phyloP scores from a whole-genome alignment of 2,113 vertebrate genomes.

The Mormoops blainvillei region DNA sequence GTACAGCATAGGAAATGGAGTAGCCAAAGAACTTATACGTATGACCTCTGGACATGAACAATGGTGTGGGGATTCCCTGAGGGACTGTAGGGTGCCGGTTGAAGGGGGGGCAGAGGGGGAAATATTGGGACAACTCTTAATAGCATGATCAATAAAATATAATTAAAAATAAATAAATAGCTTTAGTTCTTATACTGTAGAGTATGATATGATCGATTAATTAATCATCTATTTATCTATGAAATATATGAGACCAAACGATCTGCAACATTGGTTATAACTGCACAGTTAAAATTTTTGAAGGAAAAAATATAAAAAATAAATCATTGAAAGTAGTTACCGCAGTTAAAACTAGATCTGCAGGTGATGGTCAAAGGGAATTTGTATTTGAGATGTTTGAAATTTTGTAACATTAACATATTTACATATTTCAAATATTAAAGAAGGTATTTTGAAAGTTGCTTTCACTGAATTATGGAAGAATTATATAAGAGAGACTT shows the following conservation, averaged over 20 bases:
- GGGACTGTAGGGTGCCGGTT: no score
- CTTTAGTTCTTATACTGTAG: background rate
- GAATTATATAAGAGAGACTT: background rate
- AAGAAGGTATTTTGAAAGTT: background rate
- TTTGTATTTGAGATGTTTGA: background rate
- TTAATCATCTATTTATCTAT: background rate
- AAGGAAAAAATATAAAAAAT: background rate
- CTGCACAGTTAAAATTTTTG: background rate
- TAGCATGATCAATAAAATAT: no score
- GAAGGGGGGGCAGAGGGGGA: no score
- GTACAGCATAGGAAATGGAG: no score
- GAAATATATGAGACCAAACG: background rate
- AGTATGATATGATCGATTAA: background rate
- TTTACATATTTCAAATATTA: constrained; percentile 4
- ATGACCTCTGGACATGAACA: no score
- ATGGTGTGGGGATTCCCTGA: no score
- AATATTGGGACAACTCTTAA: no score
- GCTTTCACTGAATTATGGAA: background rate
- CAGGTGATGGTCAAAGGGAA: background rate
- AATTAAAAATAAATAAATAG: background rate
- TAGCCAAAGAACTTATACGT: no score
- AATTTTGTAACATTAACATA: background rate
- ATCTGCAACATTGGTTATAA: background rate
- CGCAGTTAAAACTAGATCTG: background rate
- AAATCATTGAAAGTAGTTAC: background rate